Conservation (phyloP, 2,888 invertebrate species). For the Mythimna vitellina region DNA sequence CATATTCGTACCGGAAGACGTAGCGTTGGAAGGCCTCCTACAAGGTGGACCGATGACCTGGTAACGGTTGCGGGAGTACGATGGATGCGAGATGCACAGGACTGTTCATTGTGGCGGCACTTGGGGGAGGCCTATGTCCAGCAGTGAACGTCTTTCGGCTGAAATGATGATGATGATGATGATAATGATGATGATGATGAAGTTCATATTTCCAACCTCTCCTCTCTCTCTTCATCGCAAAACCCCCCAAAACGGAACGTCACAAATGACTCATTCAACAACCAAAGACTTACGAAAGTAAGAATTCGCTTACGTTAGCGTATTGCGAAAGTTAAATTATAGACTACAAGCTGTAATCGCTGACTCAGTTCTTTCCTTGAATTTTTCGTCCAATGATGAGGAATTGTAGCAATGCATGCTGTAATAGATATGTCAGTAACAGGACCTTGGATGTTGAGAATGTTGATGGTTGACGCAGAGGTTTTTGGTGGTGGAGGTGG, state of each 20-base stretch:
- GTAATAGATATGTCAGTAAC: conserved; percentile 3
- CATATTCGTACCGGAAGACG: too few relatives aligned
- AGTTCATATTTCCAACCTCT: background rate
- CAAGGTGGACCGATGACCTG: too few relatives aligned
- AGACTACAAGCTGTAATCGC: background rate
- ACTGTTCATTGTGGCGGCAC: too few relatives aligned
- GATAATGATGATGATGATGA: too few relatives aligned
- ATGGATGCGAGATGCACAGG: too few relatives aligned
- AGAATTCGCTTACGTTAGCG: conserved; percentile 32
- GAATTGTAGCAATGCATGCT: conserved; percentile 19
- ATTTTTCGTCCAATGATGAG: conserved; percentile 14
- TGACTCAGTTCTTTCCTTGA: conserved; percentile 43
- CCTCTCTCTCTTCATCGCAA: background rate
- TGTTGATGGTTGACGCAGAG: conserved; percentile 12
- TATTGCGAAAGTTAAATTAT: conserved; percentile 37
- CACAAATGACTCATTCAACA: conserved; percentile 31
- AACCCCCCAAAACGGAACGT: background rate
- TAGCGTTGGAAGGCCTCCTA: too few relatives aligned
- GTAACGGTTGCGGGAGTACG: too few relatives aligned
- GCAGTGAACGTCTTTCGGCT: too few relatives aligned
- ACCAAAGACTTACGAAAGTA: conserved; percentile 33
- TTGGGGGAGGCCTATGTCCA: too few relatives aligned
- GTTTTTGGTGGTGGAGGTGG: too few relatives aligned
- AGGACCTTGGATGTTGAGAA: conserved; percentile 16
- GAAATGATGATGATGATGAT: too few relatives aligned